A percentile compares a stretch with the other conserved stretches of the same genome.
Evolutionary conservation across 2,888 invertebrate genomes (phyloP).

Genomic region (Phalera bucephala): DNA sequence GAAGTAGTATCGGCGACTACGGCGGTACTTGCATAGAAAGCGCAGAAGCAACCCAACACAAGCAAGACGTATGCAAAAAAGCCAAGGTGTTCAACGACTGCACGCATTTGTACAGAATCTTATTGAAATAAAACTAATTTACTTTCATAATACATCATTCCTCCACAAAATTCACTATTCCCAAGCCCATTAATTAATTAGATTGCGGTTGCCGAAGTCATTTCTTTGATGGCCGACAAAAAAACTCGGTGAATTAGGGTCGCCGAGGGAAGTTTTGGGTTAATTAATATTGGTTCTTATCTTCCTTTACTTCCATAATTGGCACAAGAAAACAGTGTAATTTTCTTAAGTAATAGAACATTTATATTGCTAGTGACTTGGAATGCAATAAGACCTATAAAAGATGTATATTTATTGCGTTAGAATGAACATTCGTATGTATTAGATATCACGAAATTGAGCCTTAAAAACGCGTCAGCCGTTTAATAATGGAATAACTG

Average conservation of each 20-base stretch:
- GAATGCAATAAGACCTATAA: too few relatives aligned
- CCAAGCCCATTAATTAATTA: constrained; percentile 21
- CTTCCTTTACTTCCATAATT: not conserved
- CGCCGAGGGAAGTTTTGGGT: constrained; percentile 7
- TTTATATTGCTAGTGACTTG: too few relatives aligned
- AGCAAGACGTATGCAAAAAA: constrained; percentile 72
- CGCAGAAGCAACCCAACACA: constrained; percentile 66
- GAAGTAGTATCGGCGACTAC: constrained; percentile 38
- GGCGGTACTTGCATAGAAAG: constrained; percentile 60
- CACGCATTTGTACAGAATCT: constrained; percentile 65
- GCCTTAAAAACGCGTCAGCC: too few relatives aligned
- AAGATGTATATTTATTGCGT: too few relatives aligned
- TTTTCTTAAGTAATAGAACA: too few relatives aligned
- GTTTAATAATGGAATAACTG: too few relatives aligned
- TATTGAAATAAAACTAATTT: constrained; percentile 43
- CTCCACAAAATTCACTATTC: constrained; percentile 5
- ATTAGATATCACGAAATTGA: too few relatives aligned
- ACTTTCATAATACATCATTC: constrained; percentile 3
- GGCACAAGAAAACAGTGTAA: too few relatives aligned
- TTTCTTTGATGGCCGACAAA: constrained; percentile 11
- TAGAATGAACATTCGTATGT: too few relatives aligned
- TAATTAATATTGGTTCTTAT: constrained; percentile 4
- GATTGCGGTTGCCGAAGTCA: constrained; percentile 1
- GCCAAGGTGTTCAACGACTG: constrained; percentile 76
- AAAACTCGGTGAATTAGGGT: constrained; percentile 12